Evolutionary conservation across 1,140 invertebrate species (phyloP).

Genomic region (Anoplophora glabripennis): DNA sequence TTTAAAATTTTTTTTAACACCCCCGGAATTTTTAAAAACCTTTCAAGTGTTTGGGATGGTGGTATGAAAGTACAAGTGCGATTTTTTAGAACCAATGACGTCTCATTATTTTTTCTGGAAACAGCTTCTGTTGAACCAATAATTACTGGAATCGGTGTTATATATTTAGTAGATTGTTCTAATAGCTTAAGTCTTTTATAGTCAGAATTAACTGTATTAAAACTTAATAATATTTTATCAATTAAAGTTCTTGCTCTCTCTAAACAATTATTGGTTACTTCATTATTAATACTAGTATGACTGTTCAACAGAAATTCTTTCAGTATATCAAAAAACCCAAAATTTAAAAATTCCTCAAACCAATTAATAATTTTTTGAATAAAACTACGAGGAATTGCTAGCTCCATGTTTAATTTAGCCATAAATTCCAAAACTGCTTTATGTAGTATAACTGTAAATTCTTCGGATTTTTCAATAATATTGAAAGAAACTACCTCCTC

Average conservation of each 20-base stretch:
- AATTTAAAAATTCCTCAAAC: conserved; percentile 9
- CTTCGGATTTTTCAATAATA: no score
- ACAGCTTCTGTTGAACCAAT: conserved; percentile 1
- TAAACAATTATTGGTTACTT: not conserved
- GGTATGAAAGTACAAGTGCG: conserved; percentile 6
- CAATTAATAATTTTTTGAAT: conserved; percentile 1
- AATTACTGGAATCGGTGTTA: conserved; percentile 2
- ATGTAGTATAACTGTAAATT: not conserved
- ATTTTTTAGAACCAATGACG: conserved; percentile 4
- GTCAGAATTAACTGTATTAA: conserved; percentile 11
- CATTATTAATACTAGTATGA: not conserved
- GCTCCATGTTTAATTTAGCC: conserved; percentile 3
- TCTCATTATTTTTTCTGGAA: not conserved
- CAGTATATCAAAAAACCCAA: conserved; percentile 4
- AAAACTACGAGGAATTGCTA: conserved; percentile 6
- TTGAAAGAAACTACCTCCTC: no score
- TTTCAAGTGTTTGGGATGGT: conserved; percentile 5
- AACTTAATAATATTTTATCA: not conserved
- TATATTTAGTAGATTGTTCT: conserved; percentile 4
- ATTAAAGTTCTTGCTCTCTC: not conserved
- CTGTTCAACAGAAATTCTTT: conserved; percentile 6
- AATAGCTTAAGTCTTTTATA: conserved; percentile 11
- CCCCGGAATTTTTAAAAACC: not conserved
- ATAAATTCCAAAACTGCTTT: not conserved
- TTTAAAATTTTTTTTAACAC: conserved; percentile 2